Percentiles rank a stretch among this genome's conserved stretches.
Conservation (phyloP, 2,113 vertebrate genomes). For the Donacobius atricapilla region DNA sequence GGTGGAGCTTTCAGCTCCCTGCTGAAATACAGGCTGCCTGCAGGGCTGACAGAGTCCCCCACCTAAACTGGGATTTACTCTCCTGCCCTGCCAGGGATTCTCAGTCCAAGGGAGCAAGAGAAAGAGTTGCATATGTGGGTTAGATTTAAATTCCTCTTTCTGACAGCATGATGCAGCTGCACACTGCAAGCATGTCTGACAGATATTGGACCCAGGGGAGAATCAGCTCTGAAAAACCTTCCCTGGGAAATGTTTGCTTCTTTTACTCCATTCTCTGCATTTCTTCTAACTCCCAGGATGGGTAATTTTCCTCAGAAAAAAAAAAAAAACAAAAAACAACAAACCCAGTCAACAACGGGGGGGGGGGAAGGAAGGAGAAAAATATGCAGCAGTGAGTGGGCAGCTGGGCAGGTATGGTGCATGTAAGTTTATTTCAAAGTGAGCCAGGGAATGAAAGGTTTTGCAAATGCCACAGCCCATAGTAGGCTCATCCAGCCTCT, state of each 20-base stretch:
- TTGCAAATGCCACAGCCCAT: not conserved
- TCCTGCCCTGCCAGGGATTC: not conserved
- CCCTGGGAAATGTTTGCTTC: not conserved
- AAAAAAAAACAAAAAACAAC: too few relatives aligned
- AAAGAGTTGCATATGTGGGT: not conserved
- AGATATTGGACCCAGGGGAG: slow-evolving; percentile 13
- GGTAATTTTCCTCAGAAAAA: slow-evolving; percentile 11
- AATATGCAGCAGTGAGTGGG: not conserved
- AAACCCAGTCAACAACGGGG: too few relatives aligned
- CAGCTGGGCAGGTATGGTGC: not conserved
- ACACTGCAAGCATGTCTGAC: not conserved
- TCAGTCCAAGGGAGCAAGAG: not conserved
- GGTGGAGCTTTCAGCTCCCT: not conserved
- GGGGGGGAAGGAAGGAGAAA: rapidly evolving
- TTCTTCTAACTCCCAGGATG: not conserved
- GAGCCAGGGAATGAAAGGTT: not conserved
- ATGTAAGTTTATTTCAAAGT: not conserved
- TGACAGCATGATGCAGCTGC: not conserved
- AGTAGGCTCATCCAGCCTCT: not conserved
- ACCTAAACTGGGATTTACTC: not conserved
- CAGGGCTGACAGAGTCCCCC: not conserved
- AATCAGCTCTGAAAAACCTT: not conserved
- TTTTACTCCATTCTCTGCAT: not conserved
- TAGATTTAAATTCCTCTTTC: slow-evolving; percentile 24
- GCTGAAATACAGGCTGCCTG: not conserved